Base-by-base conservation (phyloP, 1,140 invertebrate genomes). In the Acromyrmex heyeri region DNA sequence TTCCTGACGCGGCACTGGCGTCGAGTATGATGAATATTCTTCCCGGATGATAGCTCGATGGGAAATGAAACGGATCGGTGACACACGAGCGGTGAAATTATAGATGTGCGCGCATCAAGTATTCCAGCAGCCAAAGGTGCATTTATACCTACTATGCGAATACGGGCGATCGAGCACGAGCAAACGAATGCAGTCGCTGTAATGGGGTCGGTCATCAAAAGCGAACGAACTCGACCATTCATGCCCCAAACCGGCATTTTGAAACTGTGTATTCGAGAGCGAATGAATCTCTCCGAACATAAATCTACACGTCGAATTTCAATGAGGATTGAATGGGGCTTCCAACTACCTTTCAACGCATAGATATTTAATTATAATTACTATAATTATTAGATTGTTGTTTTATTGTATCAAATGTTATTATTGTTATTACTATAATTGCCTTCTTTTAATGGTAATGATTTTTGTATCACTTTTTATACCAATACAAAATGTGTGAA, bases 21-120 rank as follows among this genome's bases (percentile, higher is more conserved):
- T 83, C 79, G 79, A 75, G 79, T 75, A 75, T 75, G 79, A 83
- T 83, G 79, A 83, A 83, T 83, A 83, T 83, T 75, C 79, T 83
- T 83, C 69, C 79, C 79, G 79, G 69, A 34, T 50, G 79, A 75
- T 83, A 61, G 79, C 79, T 50, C 69, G 79, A 83, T 83, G 69
- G 79, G 69, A 83, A 83, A 83, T 83, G 69, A 83, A 83, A 83
- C 79, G 79, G 67, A 73, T 83, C 79, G 69, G 69, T 83, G 79
- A 83, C 79, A 75, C 69, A 57, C 79, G 79, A 73, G 79, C 79
- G 55, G 55, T 73, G 79, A 83, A 83, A 83, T 83, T 83, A 83
- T 83, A 83, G 69, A 83, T 83, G 79, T 73, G 30, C 69, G 55
- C 79, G 69, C 79, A 83, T 83, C 79, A 73, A 48, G 69, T 75